Percentiles rank a stretch among this genome's conserved stretches.
Evolutionary conservation across 1,140 invertebrate species (phyloP).

Genomic region (Gryon sp.): DNA sequence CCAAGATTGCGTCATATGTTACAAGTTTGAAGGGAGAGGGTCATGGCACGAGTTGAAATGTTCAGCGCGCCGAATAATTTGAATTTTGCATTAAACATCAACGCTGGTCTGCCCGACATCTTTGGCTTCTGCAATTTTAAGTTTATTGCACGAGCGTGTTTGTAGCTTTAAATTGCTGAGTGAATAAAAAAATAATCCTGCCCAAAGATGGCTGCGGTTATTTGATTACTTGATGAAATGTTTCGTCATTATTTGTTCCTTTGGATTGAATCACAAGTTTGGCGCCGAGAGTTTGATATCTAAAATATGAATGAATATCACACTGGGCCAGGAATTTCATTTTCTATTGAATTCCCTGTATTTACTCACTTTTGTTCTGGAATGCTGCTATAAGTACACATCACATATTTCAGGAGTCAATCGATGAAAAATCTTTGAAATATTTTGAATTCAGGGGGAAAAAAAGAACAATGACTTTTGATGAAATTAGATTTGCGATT

Average conservation of each 20-base stretch:
- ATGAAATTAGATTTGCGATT: too few species aligned
- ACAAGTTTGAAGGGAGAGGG: slow-evolving; percentile 37
- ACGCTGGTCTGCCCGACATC: slow-evolving; percentile 62
- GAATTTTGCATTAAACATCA: slow-evolving; percentile 78
- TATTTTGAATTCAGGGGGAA: slow-evolving; percentile 5
- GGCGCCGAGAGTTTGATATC: slow-evolving; percentile 28
- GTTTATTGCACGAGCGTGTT: slow-evolving; percentile 69
- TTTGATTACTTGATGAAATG: slow-evolving; percentile 44
- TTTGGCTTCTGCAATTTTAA: slow-evolving; percentile 68
- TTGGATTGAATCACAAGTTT: slow-evolving; percentile 41
- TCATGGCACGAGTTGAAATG: slow-evolving; percentile 15
- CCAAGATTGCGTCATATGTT: slow-evolving; percentile 76
- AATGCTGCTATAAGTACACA: slow-evolving; percentile 42
- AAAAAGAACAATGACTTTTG: neutral
- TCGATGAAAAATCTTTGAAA: slow-evolving; percentile 45
- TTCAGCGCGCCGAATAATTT: slow-evolving; percentile 65
- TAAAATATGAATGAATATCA: slow-evolving; percentile 47
- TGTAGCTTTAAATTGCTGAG: slow-evolving; percentile 13
- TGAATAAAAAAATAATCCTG: slow-evolving; percentile 14
- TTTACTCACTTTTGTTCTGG: slow-evolving; percentile 60
- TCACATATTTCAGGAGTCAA: slow-evolving; percentile 44
- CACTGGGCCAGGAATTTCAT: slow-evolving; percentile 62
- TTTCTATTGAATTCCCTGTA: slow-evolving; percentile 64
- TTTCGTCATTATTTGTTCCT: slow-evolving; percentile 40
- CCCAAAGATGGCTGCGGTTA: slow-evolving; percentile 18